phyloP scores from a whole-genome alignment of 1,140 invertebrate species.

The Ruditapes philippinarum region DNA sequence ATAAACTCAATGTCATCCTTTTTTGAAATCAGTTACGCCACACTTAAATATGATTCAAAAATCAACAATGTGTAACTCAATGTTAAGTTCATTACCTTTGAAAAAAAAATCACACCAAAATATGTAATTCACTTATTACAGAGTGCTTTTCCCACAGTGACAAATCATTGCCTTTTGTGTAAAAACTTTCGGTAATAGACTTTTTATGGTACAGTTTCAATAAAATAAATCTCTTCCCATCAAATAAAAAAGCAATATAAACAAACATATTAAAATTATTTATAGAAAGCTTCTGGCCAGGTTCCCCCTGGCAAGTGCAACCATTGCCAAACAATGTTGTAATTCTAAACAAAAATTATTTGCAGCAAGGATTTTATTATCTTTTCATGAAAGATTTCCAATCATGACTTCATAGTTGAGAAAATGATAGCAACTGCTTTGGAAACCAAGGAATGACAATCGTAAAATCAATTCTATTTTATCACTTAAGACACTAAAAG shows the following conservation, averaged over 20 bases:
- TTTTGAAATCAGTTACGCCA: too few relatives aligned
- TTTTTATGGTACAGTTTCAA: neutral
- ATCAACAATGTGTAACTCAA: too few relatives aligned
- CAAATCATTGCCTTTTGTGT: neutral
- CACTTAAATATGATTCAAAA: too few relatives aligned
- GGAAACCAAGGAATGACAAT: neutral
- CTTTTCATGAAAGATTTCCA: neutral
- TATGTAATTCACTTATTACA: too few relatives aligned
- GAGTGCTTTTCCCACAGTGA: neutral
- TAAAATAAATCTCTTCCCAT: neutral
- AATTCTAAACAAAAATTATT: neutral
- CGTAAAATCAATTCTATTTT: too few relatives aligned
- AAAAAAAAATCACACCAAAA: too few relatives aligned
- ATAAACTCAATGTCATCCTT: slow-evolving; percentile 2
- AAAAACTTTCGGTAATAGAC: neutral
- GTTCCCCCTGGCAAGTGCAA: neutral
- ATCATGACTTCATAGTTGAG: neutral
- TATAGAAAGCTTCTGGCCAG: neutral
- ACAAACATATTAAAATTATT: neutral
- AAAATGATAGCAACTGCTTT: neutral
- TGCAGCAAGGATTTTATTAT: neutral
- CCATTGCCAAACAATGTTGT: neutral
- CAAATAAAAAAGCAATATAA: neutral
- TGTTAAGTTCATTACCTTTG: too few relatives aligned
- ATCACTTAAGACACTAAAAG: too few relatives aligned